Conservation (phyloP, 2,113 vertebrate species). For the Syngnathus scovelli region DNA sequence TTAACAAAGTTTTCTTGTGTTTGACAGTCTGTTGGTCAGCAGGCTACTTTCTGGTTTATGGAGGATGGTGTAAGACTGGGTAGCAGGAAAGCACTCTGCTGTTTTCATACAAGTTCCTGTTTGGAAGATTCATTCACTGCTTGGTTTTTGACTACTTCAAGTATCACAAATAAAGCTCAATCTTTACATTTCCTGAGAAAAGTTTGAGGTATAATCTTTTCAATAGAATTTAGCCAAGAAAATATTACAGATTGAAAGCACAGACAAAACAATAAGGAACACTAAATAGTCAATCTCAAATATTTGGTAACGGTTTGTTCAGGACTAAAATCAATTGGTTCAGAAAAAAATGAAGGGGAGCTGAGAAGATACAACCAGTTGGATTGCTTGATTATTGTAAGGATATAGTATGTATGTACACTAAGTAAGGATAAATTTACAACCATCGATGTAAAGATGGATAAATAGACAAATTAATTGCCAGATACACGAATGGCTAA, state of each 20-base stretch:
- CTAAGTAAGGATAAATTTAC: too few species aligned
- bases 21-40: not conserved
- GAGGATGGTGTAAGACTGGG: not conserved
- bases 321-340: not conserved
- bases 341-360: not conserved
- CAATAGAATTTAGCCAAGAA: not conserved
- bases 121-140: not conserved
- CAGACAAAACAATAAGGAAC: not conserved
- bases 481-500: not conserved
- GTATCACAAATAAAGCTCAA: not conserved
- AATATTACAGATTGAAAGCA: not conserved
- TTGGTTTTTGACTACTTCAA: not conserved
- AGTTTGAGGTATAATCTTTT: not conserved
- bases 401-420: not conserved
- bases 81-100: not conserved
- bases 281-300: not conserved
- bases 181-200: not conserved
- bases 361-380: not conserved
- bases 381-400: not conserved
- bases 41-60: not conserved
- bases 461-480: not conserved
- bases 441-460: not conserved
- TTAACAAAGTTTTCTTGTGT: not conserved
- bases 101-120: not conserved
- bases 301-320: not conserved